Evolutionary conservation across 2,797 vertebrate genomes (phyloP).

Genomic region (Phataginus tetradactyla): DNA sequence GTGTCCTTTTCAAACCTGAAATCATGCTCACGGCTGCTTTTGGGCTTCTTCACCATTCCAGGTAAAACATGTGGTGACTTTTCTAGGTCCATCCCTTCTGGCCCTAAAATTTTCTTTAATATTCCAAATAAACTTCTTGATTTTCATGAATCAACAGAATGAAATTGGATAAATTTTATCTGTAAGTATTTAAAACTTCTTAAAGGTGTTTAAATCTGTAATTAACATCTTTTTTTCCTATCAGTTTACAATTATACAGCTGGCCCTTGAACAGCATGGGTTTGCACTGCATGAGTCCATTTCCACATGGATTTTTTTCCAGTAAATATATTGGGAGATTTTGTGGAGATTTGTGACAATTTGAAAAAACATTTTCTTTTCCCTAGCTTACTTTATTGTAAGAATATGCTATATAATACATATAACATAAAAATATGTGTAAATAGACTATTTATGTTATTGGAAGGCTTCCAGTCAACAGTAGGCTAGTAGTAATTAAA

Average conservation of each 20-base stretch:
- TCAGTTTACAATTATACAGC: background rate
- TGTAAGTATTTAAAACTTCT: background rate
- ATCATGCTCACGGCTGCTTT: background rate
- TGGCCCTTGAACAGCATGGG: too few species aligned
- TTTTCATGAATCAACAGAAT: conserved; percentile 8
- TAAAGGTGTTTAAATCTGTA: conserved; percentile 30
- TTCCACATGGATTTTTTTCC: too few species aligned
- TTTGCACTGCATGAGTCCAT: too few species aligned
- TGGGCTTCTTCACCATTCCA: background rate
- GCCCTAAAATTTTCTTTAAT: background rate
- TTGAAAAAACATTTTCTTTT: too few species aligned
- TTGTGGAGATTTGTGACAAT: too few species aligned
- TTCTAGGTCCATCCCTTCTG: background rate
- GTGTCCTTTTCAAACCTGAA: background rate
- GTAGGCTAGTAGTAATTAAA: too few species aligned
- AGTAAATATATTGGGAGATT: too few species aligned
- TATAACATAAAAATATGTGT: too few species aligned
- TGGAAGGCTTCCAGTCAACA: too few species aligned
- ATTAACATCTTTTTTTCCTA: background rate
- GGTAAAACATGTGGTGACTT: conserved; percentile 15
- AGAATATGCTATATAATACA: too few species aligned
- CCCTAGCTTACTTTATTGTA: too few species aligned
- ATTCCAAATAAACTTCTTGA: conserved; percentile 17
- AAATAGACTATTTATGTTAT: too few species aligned
- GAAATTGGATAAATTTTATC: conserved; percentile 37